phyloP scores from a whole-genome alignment of 2,113 vertebrate genomes.

The Cairina moschata region DNA sequence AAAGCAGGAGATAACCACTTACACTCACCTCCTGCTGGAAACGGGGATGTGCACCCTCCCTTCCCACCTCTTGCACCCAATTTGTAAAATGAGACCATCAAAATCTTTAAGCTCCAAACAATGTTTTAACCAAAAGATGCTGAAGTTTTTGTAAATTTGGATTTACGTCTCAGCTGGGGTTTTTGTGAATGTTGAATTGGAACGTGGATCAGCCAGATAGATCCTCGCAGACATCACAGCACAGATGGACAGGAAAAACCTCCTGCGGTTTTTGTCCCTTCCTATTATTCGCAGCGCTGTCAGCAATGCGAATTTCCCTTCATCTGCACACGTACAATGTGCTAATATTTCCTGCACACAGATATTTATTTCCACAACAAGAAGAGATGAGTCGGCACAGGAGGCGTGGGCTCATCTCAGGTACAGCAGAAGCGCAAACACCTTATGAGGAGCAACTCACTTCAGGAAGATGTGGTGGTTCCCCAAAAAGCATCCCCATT shows the following conservation, averaged over 20 bases:
- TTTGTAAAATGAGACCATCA: not conserved
- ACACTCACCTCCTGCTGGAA: not conserved
- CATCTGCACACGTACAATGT: not conserved
- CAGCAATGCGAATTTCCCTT: not conserved
- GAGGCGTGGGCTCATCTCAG: fast-evolving
- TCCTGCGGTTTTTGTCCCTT: not conserved
- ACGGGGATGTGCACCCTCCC: not conserved
- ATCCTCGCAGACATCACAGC: not conserved
- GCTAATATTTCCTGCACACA: not conserved
- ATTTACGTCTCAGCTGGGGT: not conserved
- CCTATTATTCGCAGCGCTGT: not conserved
- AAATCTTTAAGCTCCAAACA: not conserved
- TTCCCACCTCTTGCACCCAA: not conserved
- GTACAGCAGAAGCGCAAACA: not conserved
- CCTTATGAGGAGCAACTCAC: not conserved
- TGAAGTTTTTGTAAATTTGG: not conserved
- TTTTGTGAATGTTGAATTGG: not conserved
- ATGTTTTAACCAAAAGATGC: not conserved
- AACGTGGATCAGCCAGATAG: not conserved
- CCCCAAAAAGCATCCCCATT: not conserved
- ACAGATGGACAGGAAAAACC: not conserved
- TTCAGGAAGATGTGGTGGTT: not conserved
- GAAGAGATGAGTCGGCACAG: not conserved
- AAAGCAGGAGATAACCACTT: not conserved
- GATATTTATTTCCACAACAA: not conserved